Conservation (phyloP, 37 sponge, comb jelly and placozoan genomes). For the Mnemiopsis leidyi region DNA sequence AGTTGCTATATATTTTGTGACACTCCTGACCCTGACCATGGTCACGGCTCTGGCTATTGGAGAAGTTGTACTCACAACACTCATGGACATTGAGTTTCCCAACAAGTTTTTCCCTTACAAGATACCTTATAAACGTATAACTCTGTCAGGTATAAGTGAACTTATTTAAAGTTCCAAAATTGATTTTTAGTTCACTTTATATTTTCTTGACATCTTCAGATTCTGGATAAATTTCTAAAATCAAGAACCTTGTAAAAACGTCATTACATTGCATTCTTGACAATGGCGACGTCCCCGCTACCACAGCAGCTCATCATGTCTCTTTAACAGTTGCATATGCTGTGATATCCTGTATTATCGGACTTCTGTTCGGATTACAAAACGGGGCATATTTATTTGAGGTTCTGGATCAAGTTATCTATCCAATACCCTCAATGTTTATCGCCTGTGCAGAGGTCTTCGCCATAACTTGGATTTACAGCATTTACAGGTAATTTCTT, state of each 20-base stretch:
- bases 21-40: background rate
- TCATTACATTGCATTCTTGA: no score
- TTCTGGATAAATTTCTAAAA: no score
- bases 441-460: constrained; percentile 58
- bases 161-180: no score
- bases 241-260: no score
- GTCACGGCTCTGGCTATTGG: constrained; percentile 26
- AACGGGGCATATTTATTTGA: constrained; percentile 22
- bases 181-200: no score
- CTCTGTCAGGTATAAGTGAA: constrained; percentile 21
- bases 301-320: background rate
- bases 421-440: constrained; percentile 38
- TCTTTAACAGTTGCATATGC: constrained; percentile 38
- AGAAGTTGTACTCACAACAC: constrained; percentile 17
- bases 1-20: constrained; percentile 38
- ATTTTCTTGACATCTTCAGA: no score
- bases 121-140: background rate
- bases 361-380: constrained; percentile 40
- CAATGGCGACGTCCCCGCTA: background rate
- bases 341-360: constrained; percentile 20
- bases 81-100: constrained; percentile 62
- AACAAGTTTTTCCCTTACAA: constrained; percentile 27
- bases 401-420: constrained; percentile 45
- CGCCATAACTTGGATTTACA: constrained; percentile 50
- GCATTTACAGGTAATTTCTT: constrained; percentile 65